Conservation (phyloP, 2,797 vertebrate genomes). For the Momotus momota region DNA sequence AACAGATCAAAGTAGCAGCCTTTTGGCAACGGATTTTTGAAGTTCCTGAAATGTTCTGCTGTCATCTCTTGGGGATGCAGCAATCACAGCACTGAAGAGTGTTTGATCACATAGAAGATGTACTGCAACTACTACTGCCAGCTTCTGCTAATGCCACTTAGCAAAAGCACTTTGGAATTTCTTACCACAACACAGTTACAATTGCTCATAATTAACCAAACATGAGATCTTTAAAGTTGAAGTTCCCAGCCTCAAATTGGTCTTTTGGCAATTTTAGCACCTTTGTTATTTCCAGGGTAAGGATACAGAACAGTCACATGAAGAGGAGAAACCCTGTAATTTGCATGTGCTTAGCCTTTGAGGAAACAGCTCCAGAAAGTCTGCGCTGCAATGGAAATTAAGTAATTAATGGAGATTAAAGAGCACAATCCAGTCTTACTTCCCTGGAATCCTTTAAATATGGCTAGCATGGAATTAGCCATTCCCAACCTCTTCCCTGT, state of each 20-base stretch:
- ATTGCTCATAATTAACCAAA: not conserved
- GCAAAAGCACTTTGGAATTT: not conserved
- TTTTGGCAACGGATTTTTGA: not conserved
- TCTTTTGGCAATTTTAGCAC: not conserved
- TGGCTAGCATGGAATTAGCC: not conserved
- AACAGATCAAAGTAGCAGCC: not conserved
- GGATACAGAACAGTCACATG: not conserved
- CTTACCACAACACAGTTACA: not conserved
- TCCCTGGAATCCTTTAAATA: not conserved
- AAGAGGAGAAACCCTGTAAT: not conserved
- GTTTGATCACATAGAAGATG: not conserved
- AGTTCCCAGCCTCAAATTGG: not conserved
- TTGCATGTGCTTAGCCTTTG: not conserved
- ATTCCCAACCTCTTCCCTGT: not conserved
- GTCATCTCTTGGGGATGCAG: not conserved
- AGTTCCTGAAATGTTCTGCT: not conserved
- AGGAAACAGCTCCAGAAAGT: constrained; percentile 8
- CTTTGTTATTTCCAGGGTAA: not conserved
- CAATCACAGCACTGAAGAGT: not conserved
- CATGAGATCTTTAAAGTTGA: not conserved
- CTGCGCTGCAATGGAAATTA: not conserved
- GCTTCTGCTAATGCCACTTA: not conserved
- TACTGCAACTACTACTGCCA: not conserved
- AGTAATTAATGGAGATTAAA: constrained; percentile 7
- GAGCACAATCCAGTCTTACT: constrained; percentile 6